Conservation (phyloP, 2,888 invertebrate genomes). For the Pseudeuparius sepicola region DNA sequence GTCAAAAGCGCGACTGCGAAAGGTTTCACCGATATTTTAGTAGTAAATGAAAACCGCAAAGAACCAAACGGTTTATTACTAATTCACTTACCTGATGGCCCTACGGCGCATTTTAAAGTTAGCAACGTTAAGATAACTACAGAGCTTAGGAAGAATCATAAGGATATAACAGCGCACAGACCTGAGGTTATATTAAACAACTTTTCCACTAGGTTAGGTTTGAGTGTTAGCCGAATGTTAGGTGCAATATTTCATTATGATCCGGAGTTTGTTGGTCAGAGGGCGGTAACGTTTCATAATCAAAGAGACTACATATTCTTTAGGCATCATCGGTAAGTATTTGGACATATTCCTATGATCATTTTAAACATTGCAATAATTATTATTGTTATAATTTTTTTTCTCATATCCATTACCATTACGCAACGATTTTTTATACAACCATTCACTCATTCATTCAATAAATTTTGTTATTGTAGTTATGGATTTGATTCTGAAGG, state of each 20-base stretch:
- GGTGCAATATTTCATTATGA: conserved; percentile 91
- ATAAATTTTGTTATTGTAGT: too few relatives aligned
- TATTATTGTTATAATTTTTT: too few relatives aligned
- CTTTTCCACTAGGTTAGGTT: conserved; percentile 88
- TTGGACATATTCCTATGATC: too few relatives aligned
- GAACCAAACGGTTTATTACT: conserved; percentile 88
- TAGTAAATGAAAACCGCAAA: conserved; percentile 90
- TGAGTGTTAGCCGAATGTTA: conserved; percentile 84
- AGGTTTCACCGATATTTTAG: conserved; percentile 76
- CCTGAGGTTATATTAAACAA: conserved; percentile 96
- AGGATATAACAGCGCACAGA: conserved; percentile 74
- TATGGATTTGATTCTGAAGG: conserved; percentile 83
- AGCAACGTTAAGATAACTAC: conserved; percentile 86
- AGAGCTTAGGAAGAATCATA: conserved; percentile 67
- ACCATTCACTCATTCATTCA: too few relatives aligned
- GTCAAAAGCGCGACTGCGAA: conserved; percentile 73
- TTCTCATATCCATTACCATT: too few relatives aligned
- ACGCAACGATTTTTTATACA: too few relatives aligned
- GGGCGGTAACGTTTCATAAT: conserved; percentile 96
- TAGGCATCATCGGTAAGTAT: conserved; percentile 73
- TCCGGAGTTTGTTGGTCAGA: conserved; percentile 87
- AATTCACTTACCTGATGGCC: conserved; percentile 91
- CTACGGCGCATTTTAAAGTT: conserved; percentile 91
- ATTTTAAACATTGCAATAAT: too few relatives aligned
- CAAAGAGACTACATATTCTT: conserved; percentile 99